Conservation (phyloP, 2,888 invertebrate species). For the Drosophila quinaria region DNA sequence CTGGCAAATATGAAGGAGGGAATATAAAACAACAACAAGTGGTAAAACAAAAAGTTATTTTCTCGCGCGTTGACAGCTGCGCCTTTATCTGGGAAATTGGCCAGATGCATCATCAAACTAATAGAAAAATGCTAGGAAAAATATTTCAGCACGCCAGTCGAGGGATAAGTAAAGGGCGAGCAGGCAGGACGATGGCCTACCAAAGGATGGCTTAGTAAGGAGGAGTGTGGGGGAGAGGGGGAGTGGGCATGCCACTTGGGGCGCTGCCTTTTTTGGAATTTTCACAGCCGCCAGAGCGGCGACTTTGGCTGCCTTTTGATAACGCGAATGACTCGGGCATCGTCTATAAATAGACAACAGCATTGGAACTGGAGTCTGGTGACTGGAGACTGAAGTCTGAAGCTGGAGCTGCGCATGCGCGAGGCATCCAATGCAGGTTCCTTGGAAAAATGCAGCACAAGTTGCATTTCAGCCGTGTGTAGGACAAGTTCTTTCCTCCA, state of each 20-base stretch:
- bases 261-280: slow-evolving; percentile 71
- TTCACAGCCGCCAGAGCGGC: slow-evolving; percentile 65
- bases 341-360: slow-evolving; percentile 54
- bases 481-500: slow-evolving; percentile 45
- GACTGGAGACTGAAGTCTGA: slow-evolving; percentile 9
- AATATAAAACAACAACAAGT: slow-evolving; percentile 1
- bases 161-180: slow-evolving; percentile 1
- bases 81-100: slow-evolving; percentile 62
- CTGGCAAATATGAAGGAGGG: slow-evolving; percentile 10
- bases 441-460: slow-evolving; percentile 70
- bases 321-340: slow-evolving; percentile 57
- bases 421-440: slow-evolving; percentile 70
- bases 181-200: slow-evolving; percentile 1
- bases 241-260: slow-evolving; percentile 32
- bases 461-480: slow-evolving; percentile 18
- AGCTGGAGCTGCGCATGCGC: slow-evolving; percentile 36
- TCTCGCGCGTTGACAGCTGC: slow-evolving; percentile 60
- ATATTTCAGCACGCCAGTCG: slow-evolving; percentile 48
- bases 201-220: slow-evolving; percentile 5
- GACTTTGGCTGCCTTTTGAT: slow-evolving; percentile 60
- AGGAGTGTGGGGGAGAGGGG: not conserved
- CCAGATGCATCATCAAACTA: slow-evolving; percentile 44
- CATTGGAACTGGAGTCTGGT: slow-evolving; percentile 5
- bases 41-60: slow-evolving; percentile 30
- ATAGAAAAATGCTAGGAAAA: slow-evolving; percentile 58